Evolutionary conservation across 1,140 invertebrate species (phyloP), one percentile per base, ranked within the genome.

Genomic region (Calephelis nemesis): DNA sequence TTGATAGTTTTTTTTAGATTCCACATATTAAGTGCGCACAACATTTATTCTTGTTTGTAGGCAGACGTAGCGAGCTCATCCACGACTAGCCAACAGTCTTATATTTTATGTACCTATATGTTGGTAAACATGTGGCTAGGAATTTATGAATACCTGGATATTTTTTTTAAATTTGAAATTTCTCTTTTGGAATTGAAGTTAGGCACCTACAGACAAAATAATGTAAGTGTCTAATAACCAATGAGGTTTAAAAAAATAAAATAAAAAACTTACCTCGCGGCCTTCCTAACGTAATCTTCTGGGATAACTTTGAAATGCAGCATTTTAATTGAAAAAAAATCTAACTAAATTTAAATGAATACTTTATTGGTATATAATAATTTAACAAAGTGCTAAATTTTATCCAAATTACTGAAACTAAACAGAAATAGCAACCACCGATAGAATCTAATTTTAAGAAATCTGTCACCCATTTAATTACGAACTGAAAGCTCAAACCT

Each of bases 391-490:
- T 70, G 54, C 75, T 88, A 87, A 83, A 86, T 81, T 79, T 81
- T 83, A 70, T 82, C 81, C 48, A 82, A 80, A 82, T 89, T 88
- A 78, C 80, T 90, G 72, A 90, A 90, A 64, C 88, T 90, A 73
- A 89, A 90, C 15, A 90, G 64, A 71, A 82, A 85, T 81, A 88
- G 80, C 48, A 90, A 78, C 88, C 88, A 90, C 75, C 86, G 81
- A 78, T 88, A 87, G 71, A 82, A 85, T 76, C 74, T 85, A 64
- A 84, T 82, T 70, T 70, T 82, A 63, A 82, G 83, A 71, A 86
- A 77, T 83, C 79, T 88, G 81, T 86, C 82, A 88, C 88, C 88
- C 88, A 90, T 90, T 90, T 90, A 90, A 84, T 85, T 72, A 77
- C 70, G 72, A 70, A 75, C 75, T 67, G 65, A 39, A 63, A 64